A percentile compares a stretch with the other conserved stretches of the same genome.
phyloP scores from a whole-genome alignment of 2,888 invertebrate species.

The Yponomeuta evonymella region DNA sequence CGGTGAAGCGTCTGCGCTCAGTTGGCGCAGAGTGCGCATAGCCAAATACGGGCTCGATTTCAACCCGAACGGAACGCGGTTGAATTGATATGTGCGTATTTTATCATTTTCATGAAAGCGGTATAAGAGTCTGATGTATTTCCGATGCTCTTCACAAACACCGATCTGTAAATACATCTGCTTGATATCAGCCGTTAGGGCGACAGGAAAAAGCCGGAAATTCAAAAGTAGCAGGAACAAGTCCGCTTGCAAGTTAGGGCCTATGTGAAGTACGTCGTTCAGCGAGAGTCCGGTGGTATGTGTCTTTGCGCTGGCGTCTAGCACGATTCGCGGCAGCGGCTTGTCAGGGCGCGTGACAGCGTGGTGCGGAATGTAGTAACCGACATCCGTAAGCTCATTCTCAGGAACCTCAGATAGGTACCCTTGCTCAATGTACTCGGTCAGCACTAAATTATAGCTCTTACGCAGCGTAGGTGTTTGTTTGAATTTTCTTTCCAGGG shows the following conservation, averaged over 20 bases:
- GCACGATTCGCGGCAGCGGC: conserved; percentile 9
- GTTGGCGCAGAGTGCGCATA: background rate
- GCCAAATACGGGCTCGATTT: background rate
- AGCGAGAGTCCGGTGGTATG: conserved; percentile 11
- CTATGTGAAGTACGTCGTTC: conserved; percentile 16
- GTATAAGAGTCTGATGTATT: background rate
- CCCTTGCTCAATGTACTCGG: background rate
- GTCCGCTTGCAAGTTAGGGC: conserved; percentile 11
- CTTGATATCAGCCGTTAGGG: conserved; percentile 8
- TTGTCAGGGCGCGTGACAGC: conserved; percentile 13
- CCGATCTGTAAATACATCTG: conserved; percentile 1
- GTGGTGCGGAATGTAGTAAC: conserved; percentile 14
- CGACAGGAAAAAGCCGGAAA: conserved; percentile 8
- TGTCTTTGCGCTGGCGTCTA: conserved; percentile 14
- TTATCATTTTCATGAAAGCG: background rate
- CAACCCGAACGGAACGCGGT: background rate
- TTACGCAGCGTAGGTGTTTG: background rate
- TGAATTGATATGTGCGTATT: background rate
- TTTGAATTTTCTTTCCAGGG: conserved; percentile 9
- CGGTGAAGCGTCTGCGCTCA: background rate
- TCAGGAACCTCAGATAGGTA: too few relatives aligned
- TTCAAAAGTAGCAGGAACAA: conserved; percentile 11
- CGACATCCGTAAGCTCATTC: too few relatives aligned
- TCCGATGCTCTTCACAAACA: background rate
- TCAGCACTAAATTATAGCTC: conserved; percentile 8